A percentile compares a stretch with the other conserved stretches of the same genome.
phyloP scores from a whole-genome alignment of 2,797 vertebrate genomes.

The Pitangus sulphuratus region DNA sequence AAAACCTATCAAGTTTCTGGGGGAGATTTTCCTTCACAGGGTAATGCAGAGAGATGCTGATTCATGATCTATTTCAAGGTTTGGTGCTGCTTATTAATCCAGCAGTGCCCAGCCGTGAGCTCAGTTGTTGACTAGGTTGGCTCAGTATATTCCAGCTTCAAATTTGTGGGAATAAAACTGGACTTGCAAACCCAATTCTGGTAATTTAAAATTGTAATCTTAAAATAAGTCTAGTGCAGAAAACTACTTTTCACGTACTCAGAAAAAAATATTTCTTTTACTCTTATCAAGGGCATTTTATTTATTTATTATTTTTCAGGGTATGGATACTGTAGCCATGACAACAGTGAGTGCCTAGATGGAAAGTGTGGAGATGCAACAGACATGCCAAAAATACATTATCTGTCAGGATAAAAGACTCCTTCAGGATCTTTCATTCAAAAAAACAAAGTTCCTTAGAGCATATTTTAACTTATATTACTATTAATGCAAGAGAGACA shows the following conservation, averaged over 20 bases:
- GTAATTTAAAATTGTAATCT: neutral
- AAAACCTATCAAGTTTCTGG: neutral
- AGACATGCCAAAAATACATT: neutral
- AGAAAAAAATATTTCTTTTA: neutral
- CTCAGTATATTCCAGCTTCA: neutral
- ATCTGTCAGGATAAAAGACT: neutral
- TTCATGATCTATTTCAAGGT: neutral
- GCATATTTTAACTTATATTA: neutral
- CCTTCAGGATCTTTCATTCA: neutral
- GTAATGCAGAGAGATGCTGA: neutral
- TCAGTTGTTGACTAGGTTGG: neutral
- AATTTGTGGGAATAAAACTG: neutral
- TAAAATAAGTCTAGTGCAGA: neutral
- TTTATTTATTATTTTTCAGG: neutral
- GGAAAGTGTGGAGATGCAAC: neutral
- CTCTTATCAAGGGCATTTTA: neutral
- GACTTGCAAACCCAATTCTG: neutral
- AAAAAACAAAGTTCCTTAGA: neutral
- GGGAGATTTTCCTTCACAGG: neutral
- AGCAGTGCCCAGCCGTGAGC: neutral
- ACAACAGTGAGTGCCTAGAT: neutral
- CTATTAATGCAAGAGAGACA: neutral
- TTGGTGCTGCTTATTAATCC: neutral
- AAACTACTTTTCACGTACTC: neutral
- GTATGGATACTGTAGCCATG: conserved; percentile 9